These are phyloP conservation scores for Acronicta leporina DNA, from an alignment of 2,888 invertebrate genomes.

Conservation along the genomic window DNA sequence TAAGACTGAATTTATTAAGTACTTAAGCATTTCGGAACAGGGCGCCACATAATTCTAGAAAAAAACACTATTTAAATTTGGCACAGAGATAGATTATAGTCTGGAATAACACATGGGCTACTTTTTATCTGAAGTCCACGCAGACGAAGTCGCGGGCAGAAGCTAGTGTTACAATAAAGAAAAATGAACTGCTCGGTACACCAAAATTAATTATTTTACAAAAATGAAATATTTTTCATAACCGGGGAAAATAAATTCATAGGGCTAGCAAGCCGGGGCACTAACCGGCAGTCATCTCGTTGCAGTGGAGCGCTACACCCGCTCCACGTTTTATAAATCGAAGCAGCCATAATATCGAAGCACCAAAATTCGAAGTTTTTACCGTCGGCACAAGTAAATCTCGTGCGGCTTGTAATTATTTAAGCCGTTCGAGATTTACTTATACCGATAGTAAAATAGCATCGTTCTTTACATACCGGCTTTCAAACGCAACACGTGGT, in stretches of 20 bases:
- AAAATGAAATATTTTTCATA: not conserved
- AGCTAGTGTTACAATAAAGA: no score
- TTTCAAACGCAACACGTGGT: slow-evolving; percentile 29
- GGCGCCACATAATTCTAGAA: no score
- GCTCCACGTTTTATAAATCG: slow-evolving; percentile 23
- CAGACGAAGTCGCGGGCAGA: no score
- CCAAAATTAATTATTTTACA: no score
- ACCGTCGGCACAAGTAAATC: slow-evolving; percentile 82
- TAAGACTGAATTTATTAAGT: no score
- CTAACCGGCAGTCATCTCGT: slow-evolving; percentile 56
- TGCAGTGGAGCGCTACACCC: slow-evolving; percentile 48
- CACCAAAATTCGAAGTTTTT: slow-evolving; percentile 37
- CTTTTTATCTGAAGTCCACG: no score
- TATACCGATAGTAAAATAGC: slow-evolving; percentile 65
- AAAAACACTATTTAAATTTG: no score
- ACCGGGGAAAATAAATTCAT: slow-evolving; percentile 14
- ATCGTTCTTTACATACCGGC: slow-evolving; percentile 8
- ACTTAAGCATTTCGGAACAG: no score
- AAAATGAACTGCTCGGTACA: not conserved
- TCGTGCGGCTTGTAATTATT: slow-evolving; percentile 80
- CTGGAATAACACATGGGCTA: no score
- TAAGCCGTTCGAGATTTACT: slow-evolving; percentile 81
- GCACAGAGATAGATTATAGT: no score
- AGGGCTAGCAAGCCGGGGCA: slow-evolving; percentile 50
- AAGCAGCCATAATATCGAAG: slow-evolving; percentile 28